phyloP scores from a whole-genome alignment of 2,888 invertebrate genomes.

The Baccha elongata region DNA sequence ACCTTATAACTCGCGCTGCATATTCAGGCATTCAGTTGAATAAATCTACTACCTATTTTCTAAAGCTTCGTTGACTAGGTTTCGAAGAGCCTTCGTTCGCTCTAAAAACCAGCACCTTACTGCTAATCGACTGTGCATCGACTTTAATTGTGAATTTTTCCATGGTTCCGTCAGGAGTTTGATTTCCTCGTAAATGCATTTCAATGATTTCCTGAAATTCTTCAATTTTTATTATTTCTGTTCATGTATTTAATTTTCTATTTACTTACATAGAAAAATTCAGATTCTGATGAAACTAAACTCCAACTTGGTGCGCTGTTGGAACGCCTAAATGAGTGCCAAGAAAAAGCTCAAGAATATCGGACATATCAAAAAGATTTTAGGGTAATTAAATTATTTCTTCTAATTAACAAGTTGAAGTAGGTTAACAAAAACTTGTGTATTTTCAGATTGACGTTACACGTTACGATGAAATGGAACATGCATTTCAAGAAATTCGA shows the following conservation, averaged over 20 bases:
- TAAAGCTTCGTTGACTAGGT: no score
- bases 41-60: no score
- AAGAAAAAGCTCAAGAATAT: constrained; percentile 88
- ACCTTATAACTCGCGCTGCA: no score
- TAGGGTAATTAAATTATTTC: constrained; percentile 84
- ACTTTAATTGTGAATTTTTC: no score
- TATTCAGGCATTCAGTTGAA: no score
- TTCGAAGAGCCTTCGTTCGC: no score
- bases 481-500: constrained; percentile 90
- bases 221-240: not conserved
- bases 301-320: constrained; percentile 86
- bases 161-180: no score
- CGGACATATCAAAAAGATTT: constrained; percentile 93
- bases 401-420: no score
- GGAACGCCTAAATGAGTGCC: constrained; percentile 86
- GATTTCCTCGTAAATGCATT: no score
- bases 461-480: constrained; percentile 90
- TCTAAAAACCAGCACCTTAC: no score
- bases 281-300: constrained; percentile 87
- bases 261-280: constrained; percentile 85
- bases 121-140: no score
- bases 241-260: not conserved
- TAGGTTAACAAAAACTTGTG: not conserved
- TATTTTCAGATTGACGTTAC: constrained; percentile 89
- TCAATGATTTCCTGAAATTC: no score